These are phyloP conservation scores for Sebastolobus altivelis DNA, from an alignment of 2,797 vertebrate genomes.

Conservation along the genomic window DNA sequence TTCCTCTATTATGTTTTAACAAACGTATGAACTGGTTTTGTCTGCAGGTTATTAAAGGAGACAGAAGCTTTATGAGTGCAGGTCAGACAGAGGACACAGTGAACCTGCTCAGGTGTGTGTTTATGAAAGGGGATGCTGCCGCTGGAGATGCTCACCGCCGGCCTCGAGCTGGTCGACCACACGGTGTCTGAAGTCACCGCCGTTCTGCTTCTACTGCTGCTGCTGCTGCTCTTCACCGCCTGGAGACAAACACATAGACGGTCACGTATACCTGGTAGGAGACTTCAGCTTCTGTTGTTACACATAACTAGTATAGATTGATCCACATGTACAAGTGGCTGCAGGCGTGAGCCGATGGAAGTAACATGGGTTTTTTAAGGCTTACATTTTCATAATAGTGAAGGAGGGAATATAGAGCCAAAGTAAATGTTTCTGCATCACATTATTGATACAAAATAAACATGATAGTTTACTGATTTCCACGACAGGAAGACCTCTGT, in stretches of 20 bases:
- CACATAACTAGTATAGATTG: background rate
- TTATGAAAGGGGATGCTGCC: conserved; percentile 78
- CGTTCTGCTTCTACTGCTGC: conserved; percentile 84
- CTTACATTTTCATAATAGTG: background rate
- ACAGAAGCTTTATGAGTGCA: conserved; percentile 57
- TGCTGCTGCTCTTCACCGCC: conserved; percentile 81
- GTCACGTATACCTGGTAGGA: conserved; percentile 89
- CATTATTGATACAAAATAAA: background rate
- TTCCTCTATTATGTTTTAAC: conserved; percentile 71
- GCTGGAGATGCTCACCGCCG: conserved; percentile 69
- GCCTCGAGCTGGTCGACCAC: conserved; percentile 52
- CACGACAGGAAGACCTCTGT: background rate
- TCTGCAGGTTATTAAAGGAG: conserved; percentile 38
- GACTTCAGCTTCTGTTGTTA: background rate
- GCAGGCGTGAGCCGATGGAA: background rate
- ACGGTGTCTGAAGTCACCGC: conserved; percentile 66
- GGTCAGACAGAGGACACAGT: conserved; percentile 8
- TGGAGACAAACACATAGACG: conserved; percentile 79
- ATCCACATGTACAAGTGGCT: background rate
- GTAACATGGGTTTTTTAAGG: background rate
- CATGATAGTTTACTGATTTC: background rate
- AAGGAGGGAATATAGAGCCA: background rate
- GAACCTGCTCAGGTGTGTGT: conserved; percentile 5
- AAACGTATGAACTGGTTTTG: conserved; percentile 69
- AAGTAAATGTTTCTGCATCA: background rate